Base-by-base conservation (phyloP, 2,797 vertebrate genomes). In the Sphenopsis melanotis region DNA sequence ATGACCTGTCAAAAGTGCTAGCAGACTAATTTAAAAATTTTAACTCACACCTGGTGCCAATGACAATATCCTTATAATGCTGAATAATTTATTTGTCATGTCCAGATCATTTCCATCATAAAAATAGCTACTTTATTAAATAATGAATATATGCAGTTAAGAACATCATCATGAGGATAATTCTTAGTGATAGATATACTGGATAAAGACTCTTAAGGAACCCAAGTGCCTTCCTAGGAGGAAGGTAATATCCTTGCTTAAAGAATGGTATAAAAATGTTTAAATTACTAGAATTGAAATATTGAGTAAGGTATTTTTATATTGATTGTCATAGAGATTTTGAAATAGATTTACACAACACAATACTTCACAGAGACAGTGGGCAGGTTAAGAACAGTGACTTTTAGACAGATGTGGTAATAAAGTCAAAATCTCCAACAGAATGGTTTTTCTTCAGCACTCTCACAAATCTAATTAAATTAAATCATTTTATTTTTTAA, bases 71-170 rank as follows among this genome's bases (percentile, higher is more conserved):
- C 41, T 92, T 89, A 85, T 9, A 39, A 91, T 89, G 78, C 72
- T 94, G 93, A 94, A 96, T 93, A 95, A 96, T 95, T 94, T 93
- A 93, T 89, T 92, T 95, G 78, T 78, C 83, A 89, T 91, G 87
- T 81, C 78, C 71, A 74, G 60, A 94, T 83, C 75, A 90, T 92
- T 96, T 96, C 81, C 87, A 83, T 91, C 57, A 87, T 71, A 91
- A 95, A 95, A 95, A 97, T 94, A 95, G 84, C 81, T 94, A 47
- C 71, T 64, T 95, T 92, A 91, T 95, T 94, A 87, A 97, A 93
- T 95, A 91, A 95, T 95, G 70, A 87, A 95, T 95, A 84, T 76
- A 71, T 47, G 57, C 70, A 94, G 90, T 95, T 95, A 90, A 94
- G 78, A 95, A 80, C 57, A 93, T 95, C 81, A 94, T 77, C 84